Percentiles rank a stretch among this genome's conserved stretches.
Conservation (phyloP, 2,797 vertebrate genomes). For the Ctenosaura bakeri region DNA sequence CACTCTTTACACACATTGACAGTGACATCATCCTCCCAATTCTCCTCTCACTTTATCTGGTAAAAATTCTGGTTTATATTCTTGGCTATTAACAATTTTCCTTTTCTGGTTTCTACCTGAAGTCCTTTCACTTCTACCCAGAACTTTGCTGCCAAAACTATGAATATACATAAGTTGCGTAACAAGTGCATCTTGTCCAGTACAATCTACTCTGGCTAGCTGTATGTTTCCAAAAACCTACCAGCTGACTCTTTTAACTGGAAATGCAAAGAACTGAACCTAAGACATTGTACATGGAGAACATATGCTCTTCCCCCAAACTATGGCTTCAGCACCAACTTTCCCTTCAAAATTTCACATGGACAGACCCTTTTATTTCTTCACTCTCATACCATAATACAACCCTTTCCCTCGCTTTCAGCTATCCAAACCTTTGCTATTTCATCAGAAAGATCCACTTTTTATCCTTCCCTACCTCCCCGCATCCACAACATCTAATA, state of each 20-base stretch:
- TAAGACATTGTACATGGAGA: too few species aligned
- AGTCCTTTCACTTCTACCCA: not conserved
- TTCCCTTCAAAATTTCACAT: not conserved
- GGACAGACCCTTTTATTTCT: too few species aligned
- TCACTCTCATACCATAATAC: not conserved
- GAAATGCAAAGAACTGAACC: too few species aligned
- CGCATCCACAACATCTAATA: too few species aligned
- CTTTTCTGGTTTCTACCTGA: too few species aligned
- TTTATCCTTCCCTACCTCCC: too few species aligned
- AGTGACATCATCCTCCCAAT: not conserved
- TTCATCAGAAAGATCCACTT: not conserved
- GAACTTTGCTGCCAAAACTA: not conserved
- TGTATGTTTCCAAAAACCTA: too few species aligned
- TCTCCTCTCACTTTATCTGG: not conserved
- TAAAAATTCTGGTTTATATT: not conserved
- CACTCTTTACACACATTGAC: not conserved
- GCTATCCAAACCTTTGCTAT: too few species aligned
- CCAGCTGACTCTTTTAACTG: too few species aligned
- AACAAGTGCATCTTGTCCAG: not conserved
- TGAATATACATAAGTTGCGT: not conserved
- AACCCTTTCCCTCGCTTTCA: not conserved
- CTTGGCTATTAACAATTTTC: not conserved
- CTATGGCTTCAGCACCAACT: not conserved
- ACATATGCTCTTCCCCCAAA: too few species aligned
- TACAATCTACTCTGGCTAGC: too few species aligned